Base-by-base conservation (phyloP, 2,888 invertebrate genomes). In the Geotrupes spiniger region DNA sequence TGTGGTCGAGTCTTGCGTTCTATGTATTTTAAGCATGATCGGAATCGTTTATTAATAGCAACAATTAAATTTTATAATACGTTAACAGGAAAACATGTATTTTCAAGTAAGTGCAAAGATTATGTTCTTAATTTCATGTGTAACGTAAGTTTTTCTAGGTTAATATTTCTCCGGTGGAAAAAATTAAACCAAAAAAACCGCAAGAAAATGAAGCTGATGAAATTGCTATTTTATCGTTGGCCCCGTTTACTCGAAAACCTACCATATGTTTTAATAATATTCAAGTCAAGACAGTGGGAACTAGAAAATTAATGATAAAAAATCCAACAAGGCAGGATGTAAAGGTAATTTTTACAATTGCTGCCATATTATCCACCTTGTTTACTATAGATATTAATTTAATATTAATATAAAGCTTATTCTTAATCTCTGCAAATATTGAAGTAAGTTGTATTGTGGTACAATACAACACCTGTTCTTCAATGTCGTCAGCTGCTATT, bases 241-340 rank as follows among this genome's bases (percentile, higher is more conserved):
- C 82, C 8, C 85, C 85, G 1, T 87, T 87, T 70, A 77, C 81
- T n/a, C 72, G 77, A 45, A 80, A 79, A 57, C 81, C 85, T 2
- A 82, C 81, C 72, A 77, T 86, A 11, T 75, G 79, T n/a, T 86
- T 86, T 62, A 83, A 85, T 53, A 77, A 84, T 74, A 79, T 85
- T 46, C 71, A 76, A 4, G 72, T 85, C 46, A 80, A 82, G 10
- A 74, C 77, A 33, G 71, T 75, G 8, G 78, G 78, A 45, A 76
- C 74, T 45, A 76, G 78, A 54, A 70, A 72, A 40, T 68, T 86
- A 48, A 75, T 80, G 57, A 71, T 86, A 9, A 70, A 74, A 41
- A 86, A 86, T 69, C 83, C 85, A 8, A 71, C 74, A 12, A 62
- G 68, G 17, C 64, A 66, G 12, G 69, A 72, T 51, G 68, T 76